Evolutionary conservation across 2,113 vertebrate species (phyloP).

Genomic region (Fukomys damarensis): DNA sequence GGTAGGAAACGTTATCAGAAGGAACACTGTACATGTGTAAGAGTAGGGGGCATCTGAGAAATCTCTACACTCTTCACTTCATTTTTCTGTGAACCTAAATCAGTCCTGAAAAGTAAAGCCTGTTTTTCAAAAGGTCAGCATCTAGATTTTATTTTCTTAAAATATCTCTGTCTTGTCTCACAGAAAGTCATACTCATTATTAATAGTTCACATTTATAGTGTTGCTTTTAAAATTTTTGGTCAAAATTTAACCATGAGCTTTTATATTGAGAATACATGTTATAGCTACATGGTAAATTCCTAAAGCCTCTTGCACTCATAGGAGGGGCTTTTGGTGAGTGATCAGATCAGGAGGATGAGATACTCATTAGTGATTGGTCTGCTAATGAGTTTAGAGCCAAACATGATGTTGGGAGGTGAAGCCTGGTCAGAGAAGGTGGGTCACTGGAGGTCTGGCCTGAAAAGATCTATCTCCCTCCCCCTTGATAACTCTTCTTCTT

Average conservation of each 20-base stretch:
- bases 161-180: neutral
- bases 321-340: neutral
- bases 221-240: neutral
- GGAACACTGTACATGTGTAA: neutral
- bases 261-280: neutral
- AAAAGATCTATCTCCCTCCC: neutral
- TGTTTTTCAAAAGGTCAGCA: neutral
- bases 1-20: neutral
- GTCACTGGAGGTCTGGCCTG: neutral
- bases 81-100: neutral
- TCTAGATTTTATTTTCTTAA: neutral
- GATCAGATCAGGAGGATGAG: neutral
- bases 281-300: neutral
- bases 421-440: neutral
- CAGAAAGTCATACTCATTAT: neutral
- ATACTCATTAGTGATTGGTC: neutral
- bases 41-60: neutral
- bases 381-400: neutral
- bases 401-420: neutral
- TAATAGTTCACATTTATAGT: neutral
- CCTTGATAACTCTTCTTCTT: neutral
- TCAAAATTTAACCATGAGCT: neutral
- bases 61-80: neutral
- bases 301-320: neutral
- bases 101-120: neutral